Percentiles rank a stretch among this genome's conserved stretches.
These are phyloP conservation scores for Panthera leo DNA, from an alignment of 2,113 vertebrate species.

Conservation along the genomic window DNA sequence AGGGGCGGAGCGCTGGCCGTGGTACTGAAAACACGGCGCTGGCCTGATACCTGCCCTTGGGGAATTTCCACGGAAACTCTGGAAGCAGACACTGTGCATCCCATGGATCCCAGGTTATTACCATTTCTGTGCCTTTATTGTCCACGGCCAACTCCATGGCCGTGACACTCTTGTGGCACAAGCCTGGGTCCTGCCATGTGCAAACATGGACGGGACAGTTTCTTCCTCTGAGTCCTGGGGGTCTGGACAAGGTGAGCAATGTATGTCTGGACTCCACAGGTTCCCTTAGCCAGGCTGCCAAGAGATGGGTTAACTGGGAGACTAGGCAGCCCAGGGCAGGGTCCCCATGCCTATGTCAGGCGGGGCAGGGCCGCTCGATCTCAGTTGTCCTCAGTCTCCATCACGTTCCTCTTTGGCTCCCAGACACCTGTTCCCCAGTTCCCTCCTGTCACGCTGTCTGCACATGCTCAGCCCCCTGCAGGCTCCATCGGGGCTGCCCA, in stretches of 20 bases:
- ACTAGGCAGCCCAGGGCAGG: neutral
- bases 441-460: accelerated
- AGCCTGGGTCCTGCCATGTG: neutral
- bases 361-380: accelerated
- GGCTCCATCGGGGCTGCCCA: neutral
- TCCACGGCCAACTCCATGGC: accelerated
- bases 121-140: neutral
- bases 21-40: neutral
- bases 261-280: neutral
- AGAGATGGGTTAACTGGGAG: neutral
- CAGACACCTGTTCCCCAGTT: neutral
- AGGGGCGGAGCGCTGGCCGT: accelerated
- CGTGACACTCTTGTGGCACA: neutral
- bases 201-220: no score
- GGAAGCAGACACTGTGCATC: accelerated
- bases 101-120: accelerated
- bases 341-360: accelerated
- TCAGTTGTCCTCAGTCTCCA: neutral
- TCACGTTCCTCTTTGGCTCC: neutral
- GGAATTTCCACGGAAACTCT: accelerated
- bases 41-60: accelerated
- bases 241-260: neutral
- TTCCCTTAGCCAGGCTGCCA: accelerated
- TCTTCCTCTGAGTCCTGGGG: no score
- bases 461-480: no score